phyloP scores from a whole-genome alignment of 2,797 vertebrate genomes.

The Phoeniculus purpureus region DNA sequence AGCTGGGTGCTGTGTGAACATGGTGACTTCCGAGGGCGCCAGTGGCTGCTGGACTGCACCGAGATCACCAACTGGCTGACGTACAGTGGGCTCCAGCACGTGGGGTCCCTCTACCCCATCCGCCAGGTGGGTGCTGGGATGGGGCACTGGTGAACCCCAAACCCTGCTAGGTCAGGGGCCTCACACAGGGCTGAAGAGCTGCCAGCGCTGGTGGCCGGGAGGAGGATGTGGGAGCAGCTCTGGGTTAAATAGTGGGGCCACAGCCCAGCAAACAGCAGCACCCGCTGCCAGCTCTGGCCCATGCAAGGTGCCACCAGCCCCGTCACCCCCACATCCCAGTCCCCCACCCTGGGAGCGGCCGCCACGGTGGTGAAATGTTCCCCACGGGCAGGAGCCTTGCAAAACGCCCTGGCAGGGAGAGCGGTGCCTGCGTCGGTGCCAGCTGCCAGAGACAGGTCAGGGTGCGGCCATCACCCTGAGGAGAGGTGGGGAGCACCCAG shows the following conservation, averaged over 20 bases:
- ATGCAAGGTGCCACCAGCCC: neutral
- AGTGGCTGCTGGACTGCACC: slow-evolving; percentile 87
- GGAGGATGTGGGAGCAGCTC: rapidly evolving
- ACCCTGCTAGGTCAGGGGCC: rapidly evolving
- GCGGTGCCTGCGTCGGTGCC: rapidly evolving
- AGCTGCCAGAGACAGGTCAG: neutral
- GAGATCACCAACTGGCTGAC: slow-evolving; percentile 95
- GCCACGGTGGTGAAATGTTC: neutral
- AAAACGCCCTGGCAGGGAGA: rapidly evolving
- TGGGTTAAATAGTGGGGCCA: rapidly evolving
- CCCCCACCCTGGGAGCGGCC: neutral
- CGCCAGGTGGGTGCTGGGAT: slow-evolving; percentile 80
- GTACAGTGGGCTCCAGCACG: slow-evolving; percentile 86
- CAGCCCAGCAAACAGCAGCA: neutral
- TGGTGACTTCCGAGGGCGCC: slow-evolving; percentile 92
- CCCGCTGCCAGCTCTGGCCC: neutral
- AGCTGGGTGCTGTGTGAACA: slow-evolving; percentile 96
- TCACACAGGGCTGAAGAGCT: rapidly evolving
- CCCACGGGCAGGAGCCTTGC: neutral
- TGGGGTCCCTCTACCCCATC: slow-evolving; percentile 92
- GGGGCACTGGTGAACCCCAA: neutral
- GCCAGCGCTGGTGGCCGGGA: rapidly evolving
- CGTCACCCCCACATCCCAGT: neutral
- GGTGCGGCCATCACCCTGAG: neutral
- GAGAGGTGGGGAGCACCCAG: neutral